These are phyloP conservation scores for Aricia agestis DNA, from an alignment of 1,140 invertebrate genomes.

Conservation along the genomic window DNA sequence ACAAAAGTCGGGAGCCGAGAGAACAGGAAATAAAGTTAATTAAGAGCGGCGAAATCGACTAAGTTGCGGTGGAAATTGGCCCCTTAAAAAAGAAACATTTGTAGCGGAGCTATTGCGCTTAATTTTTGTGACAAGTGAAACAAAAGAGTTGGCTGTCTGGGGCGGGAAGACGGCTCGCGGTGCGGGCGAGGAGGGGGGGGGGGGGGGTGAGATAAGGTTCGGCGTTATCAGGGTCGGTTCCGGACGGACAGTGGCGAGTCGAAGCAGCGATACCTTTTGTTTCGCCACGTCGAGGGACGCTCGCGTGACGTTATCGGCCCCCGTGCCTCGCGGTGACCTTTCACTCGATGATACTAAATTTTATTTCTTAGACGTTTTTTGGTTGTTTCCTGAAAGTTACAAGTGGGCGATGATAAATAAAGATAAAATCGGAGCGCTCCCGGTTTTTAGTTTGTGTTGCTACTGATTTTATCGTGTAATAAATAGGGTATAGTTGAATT, in stretches of 20 bases:
- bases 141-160: constrained; percentile 66
- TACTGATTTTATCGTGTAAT: constrained; percentile 4
- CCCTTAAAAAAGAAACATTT: constrained; percentile 75
- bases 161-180: constrained; percentile 31
- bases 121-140: constrained; percentile 76
- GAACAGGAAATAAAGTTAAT: constrained; percentile 76
- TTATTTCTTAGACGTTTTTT: constrained; percentile 63
- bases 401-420: constrained; percentile 30
- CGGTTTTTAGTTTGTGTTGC: constrained; percentile 23
- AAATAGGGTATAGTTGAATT: neutral
- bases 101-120: constrained; percentile 72
- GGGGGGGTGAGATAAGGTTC: constrained; percentile 60
- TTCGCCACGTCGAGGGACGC: constrained; percentile 67
- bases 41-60: constrained; percentile 75
- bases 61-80: constrained; percentile 74
- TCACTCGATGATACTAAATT: constrained; percentile 66
- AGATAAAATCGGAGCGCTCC: constrained; percentile 30
- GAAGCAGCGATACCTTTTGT: constrained; percentile 69
- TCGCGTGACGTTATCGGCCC: constrained; percentile 69
- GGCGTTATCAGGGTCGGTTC: constrained; percentile 63
- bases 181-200: constrained; percentile 33
- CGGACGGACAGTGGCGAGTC: constrained; percentile 63
- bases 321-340: constrained; percentile 56
- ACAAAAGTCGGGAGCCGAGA: constrained; percentile 69
- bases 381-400: constrained; percentile 37